Percentiles rank a stretch among this genome's conserved stretches.
Evolutionary conservation across 2,113 vertebrate species (phyloP).

Genomic region (Peromyscus leucopus): DNA sequence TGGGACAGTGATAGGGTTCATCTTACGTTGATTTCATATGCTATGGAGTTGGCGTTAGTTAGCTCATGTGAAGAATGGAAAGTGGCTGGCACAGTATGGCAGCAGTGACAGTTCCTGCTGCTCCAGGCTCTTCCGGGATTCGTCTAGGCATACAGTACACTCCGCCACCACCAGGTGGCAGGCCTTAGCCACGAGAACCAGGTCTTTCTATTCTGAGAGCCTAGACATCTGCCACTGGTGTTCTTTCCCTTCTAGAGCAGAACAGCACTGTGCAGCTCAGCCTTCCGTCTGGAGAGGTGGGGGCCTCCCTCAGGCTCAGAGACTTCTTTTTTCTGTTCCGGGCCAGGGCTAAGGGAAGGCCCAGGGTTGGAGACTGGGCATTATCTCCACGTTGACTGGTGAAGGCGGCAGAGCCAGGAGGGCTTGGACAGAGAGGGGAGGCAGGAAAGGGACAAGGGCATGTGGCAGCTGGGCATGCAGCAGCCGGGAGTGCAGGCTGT

Average conservation of each 20-base stretch:
- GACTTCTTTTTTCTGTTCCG: neutral
- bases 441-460: too few relatives aligned
- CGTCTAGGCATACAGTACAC: neutral
- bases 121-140: neutral
- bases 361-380: neutral
- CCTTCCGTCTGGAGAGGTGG: neutral
- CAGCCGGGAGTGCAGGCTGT: neutral
- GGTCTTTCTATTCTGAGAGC: neutral
- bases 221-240: neutral
- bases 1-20: neutral
- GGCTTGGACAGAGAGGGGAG: neutral
- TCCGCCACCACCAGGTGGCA: conserved; percentile 64
- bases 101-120: neutral
- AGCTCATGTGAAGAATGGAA: neutral
- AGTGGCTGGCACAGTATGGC: neutral
- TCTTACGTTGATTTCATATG: neutral
- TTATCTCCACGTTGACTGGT: neutral
- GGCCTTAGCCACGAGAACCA: neutral
- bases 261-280: neutral
- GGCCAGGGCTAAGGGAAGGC: neutral
- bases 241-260: conserved; percentile 9
- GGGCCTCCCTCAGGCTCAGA: neutral
- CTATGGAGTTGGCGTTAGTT: neutral
- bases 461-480: too few relatives aligned
- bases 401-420: neutral